Percentiles rank a stretch among this genome's conserved stretches.
Conservation (phyloP, 2,113 vertebrate species). For the Strigops habroptila region DNA sequence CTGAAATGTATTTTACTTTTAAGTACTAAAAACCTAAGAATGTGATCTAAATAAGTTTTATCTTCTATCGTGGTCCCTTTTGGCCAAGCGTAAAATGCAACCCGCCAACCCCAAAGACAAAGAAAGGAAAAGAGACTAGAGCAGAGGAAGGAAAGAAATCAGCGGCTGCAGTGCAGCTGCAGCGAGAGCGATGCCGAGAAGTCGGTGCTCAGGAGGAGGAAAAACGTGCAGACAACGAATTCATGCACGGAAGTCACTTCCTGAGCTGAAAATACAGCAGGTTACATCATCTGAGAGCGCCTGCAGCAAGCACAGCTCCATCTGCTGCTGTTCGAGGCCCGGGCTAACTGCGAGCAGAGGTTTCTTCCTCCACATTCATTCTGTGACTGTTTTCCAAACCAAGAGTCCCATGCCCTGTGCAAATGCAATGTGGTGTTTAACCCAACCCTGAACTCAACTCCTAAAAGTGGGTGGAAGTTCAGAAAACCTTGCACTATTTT, state of each 20-base stretch:
- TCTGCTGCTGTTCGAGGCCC: not conserved
- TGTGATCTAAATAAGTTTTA: not conserved
- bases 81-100: not conserved
- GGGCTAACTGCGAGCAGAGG: not conserved
- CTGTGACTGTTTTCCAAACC: not conserved
- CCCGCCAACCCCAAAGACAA: not conserved
- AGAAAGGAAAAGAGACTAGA: conserved; percentile 35
- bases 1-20: not conserved
- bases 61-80: not conserved
- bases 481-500: not conserved
- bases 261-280: not conserved
- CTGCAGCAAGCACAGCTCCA: not conserved
- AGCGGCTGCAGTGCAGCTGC: not conserved
- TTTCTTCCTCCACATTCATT: not conserved
- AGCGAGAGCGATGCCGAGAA: not conserved
- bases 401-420: not conserved
- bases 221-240: not conserved
- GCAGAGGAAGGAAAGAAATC: conserved; percentile 41
- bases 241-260: not conserved
- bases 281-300: not conserved
- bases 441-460: not conserved
- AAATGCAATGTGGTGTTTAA: not conserved
- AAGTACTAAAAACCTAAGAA: not conserved
- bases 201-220: not conserved
- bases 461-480: not conserved